Evolutionary conservation across 2,888 invertebrate species (phyloP), one percentile per base, ranked within the genome.

Genomic region (Eilema sororculum): DNA sequence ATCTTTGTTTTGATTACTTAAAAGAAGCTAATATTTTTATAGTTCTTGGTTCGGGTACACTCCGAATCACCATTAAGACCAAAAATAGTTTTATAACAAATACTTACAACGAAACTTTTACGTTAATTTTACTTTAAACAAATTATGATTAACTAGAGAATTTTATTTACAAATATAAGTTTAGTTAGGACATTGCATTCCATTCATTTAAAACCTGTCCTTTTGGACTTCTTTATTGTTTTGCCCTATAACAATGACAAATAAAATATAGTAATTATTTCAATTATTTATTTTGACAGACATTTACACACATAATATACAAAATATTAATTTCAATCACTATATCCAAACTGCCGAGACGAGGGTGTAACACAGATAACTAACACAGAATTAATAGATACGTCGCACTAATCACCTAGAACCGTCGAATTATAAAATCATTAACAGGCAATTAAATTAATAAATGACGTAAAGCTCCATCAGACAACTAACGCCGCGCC

Each of bases 371-470:
- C 60, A 28, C 58, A 20, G 24, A 16, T 66, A 46, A 41, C 66
- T 56, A 5, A 22, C 3, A 68, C 1, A 22, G 10, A 16, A 46
- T 76, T 73, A 76, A 74, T 71, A 61, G 60, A 65, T 67, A 24
- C 57, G 57, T 66, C 68, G 58, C 46, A 60, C 73, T 76, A 73
- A 78, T 76, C 69, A 74, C 68, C 72, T 68, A 67, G 65, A 69
- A 72, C 68, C 60, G 59, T 33, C 71, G 60, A 76, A 78, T 79
- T 84, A 78, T 76, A 74, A 78, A 78, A 66, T 65, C 71, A 79
- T 81, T 71, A 84, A 82, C 79, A 72, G 76, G 75, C 79, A 80
- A 82, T 84, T 76, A 82, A 76, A 73, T 69, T 69, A 73, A 75
- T 82, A 76, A 83, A 79, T 73, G 81, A 77, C 75, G 77, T 82